These are phyloP conservation scores for Polyergus mexicanus DNA, from an alignment of 1,140 invertebrate species.

Conservation along the genomic window DNA sequence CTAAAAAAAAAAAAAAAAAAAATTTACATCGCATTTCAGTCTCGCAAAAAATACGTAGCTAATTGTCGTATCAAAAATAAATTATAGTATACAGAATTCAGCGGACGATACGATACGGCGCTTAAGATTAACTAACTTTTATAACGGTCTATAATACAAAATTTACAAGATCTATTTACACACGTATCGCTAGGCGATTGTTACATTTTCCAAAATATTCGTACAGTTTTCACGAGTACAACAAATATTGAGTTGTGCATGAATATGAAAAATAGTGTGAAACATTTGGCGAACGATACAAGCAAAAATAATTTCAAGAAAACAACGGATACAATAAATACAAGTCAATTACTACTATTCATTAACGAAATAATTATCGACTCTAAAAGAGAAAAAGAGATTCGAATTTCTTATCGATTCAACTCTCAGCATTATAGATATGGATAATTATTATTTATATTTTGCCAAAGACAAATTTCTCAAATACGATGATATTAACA, in stretches of 20 bases:
- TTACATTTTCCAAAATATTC: slow-evolving; percentile 14
- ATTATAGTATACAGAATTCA: slow-evolving; percentile 66
- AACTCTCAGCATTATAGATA: not conserved
- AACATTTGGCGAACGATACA: not conserved
- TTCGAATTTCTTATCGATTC: not conserved
- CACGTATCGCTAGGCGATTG: slow-evolving; percentile 3
- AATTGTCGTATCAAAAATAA: slow-evolving; percentile 63
- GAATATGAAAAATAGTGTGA: not conserved
- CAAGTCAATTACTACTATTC: not conserved
- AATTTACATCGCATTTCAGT: slow-evolving; percentile 68
- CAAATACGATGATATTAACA: not conserved
- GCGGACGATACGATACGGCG: slow-evolving; percentile 59
- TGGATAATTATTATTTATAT: not conserved
- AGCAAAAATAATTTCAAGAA: slow-evolving; percentile 1
- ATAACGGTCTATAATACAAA: slow-evolving; percentile 69
- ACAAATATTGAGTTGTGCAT: not conserved
- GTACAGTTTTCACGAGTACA: not conserved
- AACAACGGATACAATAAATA: not conserved
- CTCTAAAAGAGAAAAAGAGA: not conserved
- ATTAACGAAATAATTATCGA: not conserved
- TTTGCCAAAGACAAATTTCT: slow-evolving; percentile 5
- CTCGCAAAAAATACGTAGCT: slow-evolving; percentile 60
- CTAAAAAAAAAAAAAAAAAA: slow-evolving; percentile 66
- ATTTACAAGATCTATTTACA: slow-evolving; percentile 65
- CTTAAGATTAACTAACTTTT: slow-evolving; percentile 25